A percentile compares a stretch with the other conserved stretches of the same genome.
phyloP scores from a whole-genome alignment of 2,113 vertebrate species.

The human (Homo sapiens) region GRCh38 chr5:127840501-127841000 shows the following conservation, averaged over 20 bases:
- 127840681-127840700: constrained; percentile 11
- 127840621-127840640: not conserved
- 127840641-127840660: not conserved
- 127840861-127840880: constrained; percentile 16
- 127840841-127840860: constrained; percentile 18
- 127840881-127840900: constrained; percentile 8
- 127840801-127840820: constrained; percentile 9
- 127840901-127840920: not conserved
- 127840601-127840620: too few relatives aligned
- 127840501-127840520: not conserved
- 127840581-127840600: not conserved
- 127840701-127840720: not conserved
- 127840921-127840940: constrained; percentile 29
- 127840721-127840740: not conserved
- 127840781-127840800: not conserved
- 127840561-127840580: not conserved
- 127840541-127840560: not conserved
- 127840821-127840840: constrained; percentile 51
- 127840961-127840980: constrained; percentile 14
- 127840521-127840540: not conserved
- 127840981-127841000: constrained; percentile 51
- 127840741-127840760: not conserved
- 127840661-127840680: not conserved
- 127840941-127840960: constrained; percentile 54
- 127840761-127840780: constrained; percentile 27